phyloP scores from a whole-genome alignment of 2,797 vertebrate genomes.

The Eurystomus glaucurus region DNA sequence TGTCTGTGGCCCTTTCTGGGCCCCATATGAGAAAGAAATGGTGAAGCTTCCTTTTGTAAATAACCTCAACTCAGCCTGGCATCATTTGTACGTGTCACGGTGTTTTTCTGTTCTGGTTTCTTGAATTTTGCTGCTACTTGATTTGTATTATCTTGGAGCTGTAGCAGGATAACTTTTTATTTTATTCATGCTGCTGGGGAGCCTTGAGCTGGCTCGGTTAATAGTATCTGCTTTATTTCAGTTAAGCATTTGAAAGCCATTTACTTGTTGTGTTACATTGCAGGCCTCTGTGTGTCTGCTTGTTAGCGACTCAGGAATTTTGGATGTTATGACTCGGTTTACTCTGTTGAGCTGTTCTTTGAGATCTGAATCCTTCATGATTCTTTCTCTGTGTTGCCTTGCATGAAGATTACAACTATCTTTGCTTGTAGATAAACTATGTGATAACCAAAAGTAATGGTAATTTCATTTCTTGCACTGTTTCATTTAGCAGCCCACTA shows the following conservation, averaged over 20 bases:
- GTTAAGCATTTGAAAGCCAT: background rate
- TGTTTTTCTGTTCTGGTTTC: background rate
- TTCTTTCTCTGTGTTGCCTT: background rate
- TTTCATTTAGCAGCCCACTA: background rate
- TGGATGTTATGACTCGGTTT: fast-evolving
- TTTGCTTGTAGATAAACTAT: background rate
- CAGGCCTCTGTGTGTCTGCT: background rate
- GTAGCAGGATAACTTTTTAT: background rate
- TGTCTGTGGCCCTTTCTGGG: background rate
- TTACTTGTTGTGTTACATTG: background rate
- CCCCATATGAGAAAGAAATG: background rate
- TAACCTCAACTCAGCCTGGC: background rate
- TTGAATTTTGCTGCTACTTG: background rate
- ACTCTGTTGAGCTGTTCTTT: background rate
- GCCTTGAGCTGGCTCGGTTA: background rate
- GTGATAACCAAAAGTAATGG: background rate
- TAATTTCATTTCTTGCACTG: background rate
- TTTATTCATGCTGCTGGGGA: background rate
- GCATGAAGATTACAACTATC: background rate
- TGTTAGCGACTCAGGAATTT: background rate
- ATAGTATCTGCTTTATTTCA: background rate
- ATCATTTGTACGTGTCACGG: background rate
- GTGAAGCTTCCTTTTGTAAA: background rate
- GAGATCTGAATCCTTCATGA: fast-evolving
- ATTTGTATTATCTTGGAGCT: background rate